A percentile compares a stretch with the other conserved stretches of the same genome.
Conservation (phyloP, 1,140 invertebrate species). For the Meloidogyne exigua region DNA sequence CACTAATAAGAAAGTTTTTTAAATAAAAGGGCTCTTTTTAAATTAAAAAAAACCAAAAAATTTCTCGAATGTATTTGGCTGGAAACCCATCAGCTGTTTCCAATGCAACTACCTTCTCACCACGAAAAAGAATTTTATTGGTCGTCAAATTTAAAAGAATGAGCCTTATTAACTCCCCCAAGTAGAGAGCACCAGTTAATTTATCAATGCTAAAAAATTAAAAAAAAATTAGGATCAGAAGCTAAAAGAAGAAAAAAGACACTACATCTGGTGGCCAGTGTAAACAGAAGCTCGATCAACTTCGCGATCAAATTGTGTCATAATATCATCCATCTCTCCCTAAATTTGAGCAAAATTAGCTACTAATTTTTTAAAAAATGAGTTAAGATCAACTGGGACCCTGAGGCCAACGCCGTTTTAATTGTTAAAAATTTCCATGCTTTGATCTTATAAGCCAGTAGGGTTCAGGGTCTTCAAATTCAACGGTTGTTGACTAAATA, state of each 20-base stretch:
- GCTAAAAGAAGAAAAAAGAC: constrained; percentile 7
- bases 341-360: not conserved
- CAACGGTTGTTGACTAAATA: not conserved
- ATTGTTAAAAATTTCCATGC: no score
- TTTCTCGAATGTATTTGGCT: constrained; percentile 63
- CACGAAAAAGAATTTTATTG: constrained; percentile 57
- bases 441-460: no score
- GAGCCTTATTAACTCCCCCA: constrained; percentile 59
- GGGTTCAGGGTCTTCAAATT: no score
- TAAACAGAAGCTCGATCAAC: constrained; percentile 60
- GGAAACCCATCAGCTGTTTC: constrained; percentile 58
- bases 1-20: constrained; percentile 46
- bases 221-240: no score
- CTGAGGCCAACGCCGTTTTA: no score
- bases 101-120: constrained; percentile 51
- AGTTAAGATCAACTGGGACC: no score
- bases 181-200: constrained; percentile 61
- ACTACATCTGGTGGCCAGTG: constrained; percentile 59
- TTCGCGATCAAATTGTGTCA: constrained; percentile 60
- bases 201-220: constrained; percentile 58
- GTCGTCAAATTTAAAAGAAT: constrained; percentile 57
- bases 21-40: not conserved
- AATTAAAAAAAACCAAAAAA: constrained; percentile 47
- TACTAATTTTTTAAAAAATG: no score
- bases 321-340: constrained; percentile 57